These are phyloP conservation scores for Tylochromis polylepis DNA, from an alignment of 2,113 vertebrate species.

Conservation along the genomic window DNA sequence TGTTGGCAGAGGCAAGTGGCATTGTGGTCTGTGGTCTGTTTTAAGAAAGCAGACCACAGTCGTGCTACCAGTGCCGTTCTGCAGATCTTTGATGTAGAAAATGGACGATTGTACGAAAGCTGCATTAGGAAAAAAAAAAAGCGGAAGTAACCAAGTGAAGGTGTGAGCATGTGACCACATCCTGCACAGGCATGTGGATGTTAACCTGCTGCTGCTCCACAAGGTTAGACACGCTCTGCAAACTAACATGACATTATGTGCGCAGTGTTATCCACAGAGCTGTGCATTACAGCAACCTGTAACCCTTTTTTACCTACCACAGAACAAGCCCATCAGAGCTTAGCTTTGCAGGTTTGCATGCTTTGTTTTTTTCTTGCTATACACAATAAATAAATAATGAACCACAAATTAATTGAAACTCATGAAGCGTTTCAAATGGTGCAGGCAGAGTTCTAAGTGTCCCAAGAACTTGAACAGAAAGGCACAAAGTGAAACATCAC, in stretches of 20 bases:
- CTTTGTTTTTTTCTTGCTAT: background rate
- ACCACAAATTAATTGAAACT: background rate
- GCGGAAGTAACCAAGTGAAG: background rate
- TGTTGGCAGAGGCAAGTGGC: background rate
- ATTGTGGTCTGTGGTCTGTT: background rate
- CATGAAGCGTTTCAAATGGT: background rate
- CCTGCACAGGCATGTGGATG: background rate
- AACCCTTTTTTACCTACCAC: background rate
- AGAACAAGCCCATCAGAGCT: background rate
- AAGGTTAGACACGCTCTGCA: background rate
- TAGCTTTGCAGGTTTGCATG: background rate
- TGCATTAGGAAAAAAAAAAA: fast-evolving
- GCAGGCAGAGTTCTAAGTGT: background rate
- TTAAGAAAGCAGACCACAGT: background rate
- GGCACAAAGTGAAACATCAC: background rate
- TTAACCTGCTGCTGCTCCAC: background rate
- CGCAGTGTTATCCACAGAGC: background rate
- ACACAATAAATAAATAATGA: background rate
- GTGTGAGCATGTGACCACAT: background rate
- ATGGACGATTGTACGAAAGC: background rate
- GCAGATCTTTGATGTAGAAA: background rate
- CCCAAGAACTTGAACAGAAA: background rate
- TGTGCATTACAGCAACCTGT: background rate
- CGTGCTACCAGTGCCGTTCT: background rate
- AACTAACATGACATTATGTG: background rate